Base-by-base conservation (phyloP, 2,113 vertebrate species). In the Ciconia boyciana region DNA sequence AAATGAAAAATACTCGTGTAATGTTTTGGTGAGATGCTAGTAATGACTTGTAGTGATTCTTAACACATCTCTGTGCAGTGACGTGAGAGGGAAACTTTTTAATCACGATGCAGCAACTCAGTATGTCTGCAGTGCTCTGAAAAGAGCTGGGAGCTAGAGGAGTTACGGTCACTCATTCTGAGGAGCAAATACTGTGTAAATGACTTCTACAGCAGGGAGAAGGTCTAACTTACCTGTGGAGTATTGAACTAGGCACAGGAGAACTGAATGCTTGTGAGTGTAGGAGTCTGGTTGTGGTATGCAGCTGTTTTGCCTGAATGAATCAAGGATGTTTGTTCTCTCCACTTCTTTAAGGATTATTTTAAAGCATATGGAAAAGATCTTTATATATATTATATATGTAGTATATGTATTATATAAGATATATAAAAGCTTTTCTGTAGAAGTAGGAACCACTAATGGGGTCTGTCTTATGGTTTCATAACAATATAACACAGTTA, bases 101-200 rank as follows among this genome's bases (percentile, higher is more conserved):
- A 24, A 22, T 74, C 25, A 0, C 17, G 51, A 25, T 36, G 44
- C 1, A 2, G 62, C 75, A 82, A 6, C 43, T 78, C 29, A 11
- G 41, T 61, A 3, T 39, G 28, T 46, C 49, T 32, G 36, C 41
- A 13, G 31, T 20, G n/a, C 36, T 55, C 13, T 65, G 74, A 8
- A 24, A 58, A 52, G 49, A 36, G 72, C 44, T 44, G 20, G 20
- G 75, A 76, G 64, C 6, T 57, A 2, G 26, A 71, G 39, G 31
- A 76, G 48, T 34, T 65, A 16, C 0, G 0, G 64, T 41, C 58
- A 10, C n/a, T 41, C 14, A 1, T 39, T 52, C 46, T 71, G 51
- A 43, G 82, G 34, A 80, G 77, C 17, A 54, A 64, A 39, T n/a
- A 7, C n/a, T 12, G 31, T 54, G n/a, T n/a, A 34, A 64, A 25